These are phyloP conservation scores for Clarias batrachus DNA, from an alignment of 2,113 vertebrate species.

Conservation along the genomic window DNA sequence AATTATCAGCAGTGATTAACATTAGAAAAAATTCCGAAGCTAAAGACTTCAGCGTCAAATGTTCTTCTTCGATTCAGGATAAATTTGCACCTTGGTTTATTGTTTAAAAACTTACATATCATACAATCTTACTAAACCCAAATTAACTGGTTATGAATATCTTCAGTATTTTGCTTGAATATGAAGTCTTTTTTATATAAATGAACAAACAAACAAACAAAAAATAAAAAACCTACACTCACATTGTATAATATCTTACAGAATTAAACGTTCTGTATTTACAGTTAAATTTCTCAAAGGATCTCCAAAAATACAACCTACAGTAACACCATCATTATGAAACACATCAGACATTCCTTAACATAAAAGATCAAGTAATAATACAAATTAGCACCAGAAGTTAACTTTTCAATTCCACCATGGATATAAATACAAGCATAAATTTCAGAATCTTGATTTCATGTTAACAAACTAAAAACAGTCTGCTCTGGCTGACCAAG, in stretches of 20 bases:
- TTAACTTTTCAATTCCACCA: neutral
- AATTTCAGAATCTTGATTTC: neutral
- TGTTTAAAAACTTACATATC: too few relatives aligned
- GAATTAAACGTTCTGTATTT: neutral
- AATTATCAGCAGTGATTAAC: neutral
- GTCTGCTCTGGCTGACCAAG: neutral
- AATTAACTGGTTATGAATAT: neutral
- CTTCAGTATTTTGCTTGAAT: neutral
- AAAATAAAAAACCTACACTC: neutral
- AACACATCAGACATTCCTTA: neutral
- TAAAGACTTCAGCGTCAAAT: neutral
- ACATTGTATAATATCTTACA: neutral
- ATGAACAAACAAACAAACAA: too few relatives aligned
- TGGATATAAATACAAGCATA: neutral
- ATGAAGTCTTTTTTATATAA: too few relatives aligned
- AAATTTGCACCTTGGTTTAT: too few relatives aligned
- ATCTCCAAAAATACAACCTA: neutral
- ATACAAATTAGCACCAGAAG: too few relatives aligned
- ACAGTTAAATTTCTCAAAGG: neutral
- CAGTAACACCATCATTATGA: neutral
- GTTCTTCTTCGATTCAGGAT: neutral
- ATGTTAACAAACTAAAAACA: too few relatives aligned
- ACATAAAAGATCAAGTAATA: neutral
- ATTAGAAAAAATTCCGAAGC: neutral
- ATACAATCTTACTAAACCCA: too few relatives aligned